Evolutionary conservation across 2,113 vertebrate species (phyloP), one percentile per base, ranked within the genome.

Genomic region (Odontesthes bonariensis): DNA sequence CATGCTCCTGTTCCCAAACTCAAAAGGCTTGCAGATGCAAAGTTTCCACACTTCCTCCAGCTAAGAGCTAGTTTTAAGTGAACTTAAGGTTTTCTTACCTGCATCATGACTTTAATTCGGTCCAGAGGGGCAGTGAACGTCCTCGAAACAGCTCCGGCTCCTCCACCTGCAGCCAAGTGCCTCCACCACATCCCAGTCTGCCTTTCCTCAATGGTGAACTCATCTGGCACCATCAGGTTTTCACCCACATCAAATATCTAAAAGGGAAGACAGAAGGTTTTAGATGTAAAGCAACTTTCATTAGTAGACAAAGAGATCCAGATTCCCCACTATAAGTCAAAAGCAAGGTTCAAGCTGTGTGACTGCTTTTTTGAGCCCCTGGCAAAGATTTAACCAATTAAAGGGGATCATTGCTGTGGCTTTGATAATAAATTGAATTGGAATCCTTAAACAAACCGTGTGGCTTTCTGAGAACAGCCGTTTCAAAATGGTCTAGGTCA

Each of bases 171-270:
- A 17, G 97, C 97, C 73, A 99, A 93, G 74, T 99, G 98, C 27
- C 97, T 94, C 98, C 97, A 99, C 97, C 96, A 99, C 97, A 98
- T 97, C 5, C 98, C 98, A 0, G 95, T 98, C 87, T 94, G 95
- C 74, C 95, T 96, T 90, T 99, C 98, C 78, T 99, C 96, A 14
- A 94, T 88, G 0, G 98, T 98, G 93, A 99, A 99, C 65, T 99
- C 98, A 73, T 99, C 98, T 0, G 98, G 98, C 1, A 99, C 97
- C 0, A 96, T 95, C 85, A 99, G 83, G 83, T 97, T 98, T 86
- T 99, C 98, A 3, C 98, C 98, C 6, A 99, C 95, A 57, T 99
- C 98, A 4, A 99, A 98, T 72, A 99, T 99, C 98, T 99, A 87
- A 7, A 35, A 35, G 35, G 13, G 69, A 7, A 14, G 3, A 60